Evolutionary conservation across 2,113 vertebrate species (phyloP).

Genomic region (Oxyura jamaicensis): DNA sequence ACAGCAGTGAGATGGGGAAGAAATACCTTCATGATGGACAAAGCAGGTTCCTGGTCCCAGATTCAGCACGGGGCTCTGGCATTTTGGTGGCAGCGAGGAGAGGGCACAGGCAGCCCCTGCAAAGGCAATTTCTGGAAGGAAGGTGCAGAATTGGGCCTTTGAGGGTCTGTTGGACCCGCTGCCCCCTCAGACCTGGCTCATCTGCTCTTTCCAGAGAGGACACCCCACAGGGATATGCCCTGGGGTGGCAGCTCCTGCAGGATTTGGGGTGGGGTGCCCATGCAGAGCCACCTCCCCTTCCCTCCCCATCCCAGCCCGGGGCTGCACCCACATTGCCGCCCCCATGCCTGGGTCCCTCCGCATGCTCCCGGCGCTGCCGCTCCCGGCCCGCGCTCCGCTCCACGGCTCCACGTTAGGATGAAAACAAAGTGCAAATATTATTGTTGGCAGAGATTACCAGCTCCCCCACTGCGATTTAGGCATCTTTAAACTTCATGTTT

Average conservation of each 20-base stretch:
- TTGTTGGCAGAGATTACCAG: constrained; percentile 34
- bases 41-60: not conserved
- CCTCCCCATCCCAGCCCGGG: not conserved
- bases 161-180: not conserved
- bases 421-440: constrained; percentile 48
- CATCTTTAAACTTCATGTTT: constrained; percentile 51
- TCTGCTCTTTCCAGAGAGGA: not conserved
- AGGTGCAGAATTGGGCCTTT: too few relatives aligned
- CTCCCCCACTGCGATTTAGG: constrained; percentile 17
- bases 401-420: not conserved
- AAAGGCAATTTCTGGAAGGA: too few relatives aligned
- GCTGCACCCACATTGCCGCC: not conserved
- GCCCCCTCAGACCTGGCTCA: not conserved
- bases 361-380: not conserved
- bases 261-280: accelerated
- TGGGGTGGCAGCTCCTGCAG: accelerated
- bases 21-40: not conserved
- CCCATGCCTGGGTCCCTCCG: not conserved
- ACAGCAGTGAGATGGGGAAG: not conserved
- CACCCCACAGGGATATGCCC: not conserved
- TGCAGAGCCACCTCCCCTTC: not conserved
- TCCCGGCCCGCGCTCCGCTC: not conserved
- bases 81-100: not conserved
- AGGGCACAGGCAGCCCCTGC: not conserved
- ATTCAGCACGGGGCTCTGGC: not conserved